Evolutionary conservation across 2,113 vertebrate species (phyloP).

Genomic region (Leptobrachium leishanense): DNA sequence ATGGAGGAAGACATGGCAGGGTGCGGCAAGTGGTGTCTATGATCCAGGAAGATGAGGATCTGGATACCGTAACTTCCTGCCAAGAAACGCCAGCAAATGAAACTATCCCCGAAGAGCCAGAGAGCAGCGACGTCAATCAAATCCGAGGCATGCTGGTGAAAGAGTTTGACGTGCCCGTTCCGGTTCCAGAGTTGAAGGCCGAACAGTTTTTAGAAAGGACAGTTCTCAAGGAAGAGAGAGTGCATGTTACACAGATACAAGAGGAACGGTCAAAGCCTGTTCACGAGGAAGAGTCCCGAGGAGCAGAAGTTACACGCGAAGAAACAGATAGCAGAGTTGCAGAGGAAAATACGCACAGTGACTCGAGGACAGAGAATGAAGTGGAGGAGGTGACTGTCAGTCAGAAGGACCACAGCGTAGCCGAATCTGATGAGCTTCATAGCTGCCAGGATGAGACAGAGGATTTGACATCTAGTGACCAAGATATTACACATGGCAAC

Average conservation of each 20-base stretch:
- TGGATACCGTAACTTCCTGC: constrained; percentile 69
- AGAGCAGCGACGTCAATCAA: constrained; percentile 62
- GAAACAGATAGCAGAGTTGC: background rate
- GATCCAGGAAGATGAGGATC: constrained; percentile 77
- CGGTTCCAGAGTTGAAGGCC: background rate
- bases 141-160: constrained; percentile 73
- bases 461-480: background rate
- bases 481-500: background rate
- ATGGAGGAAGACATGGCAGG: constrained; percentile 64
- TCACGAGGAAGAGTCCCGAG: constrained; percentile 47
- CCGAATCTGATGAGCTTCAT: background rate
- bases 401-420: background rate
- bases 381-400: background rate
- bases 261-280: background rate
- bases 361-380: background rate
- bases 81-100: constrained; percentile 70
- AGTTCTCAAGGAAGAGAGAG: constrained; percentile 22
- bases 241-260: constrained; percentile 54
- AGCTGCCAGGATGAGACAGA: background rate
- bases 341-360: constrained; percentile 5
- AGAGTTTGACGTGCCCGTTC: constrained; percentile 57
- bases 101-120: constrained; percentile 66
- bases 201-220: background rate
- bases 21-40: constrained; percentile 88
- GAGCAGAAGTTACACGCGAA: background rate